Evolutionary conservation across 2,113 vertebrate species (phyloP).

Genomic region (human (Homo sapiens)): DNA sequence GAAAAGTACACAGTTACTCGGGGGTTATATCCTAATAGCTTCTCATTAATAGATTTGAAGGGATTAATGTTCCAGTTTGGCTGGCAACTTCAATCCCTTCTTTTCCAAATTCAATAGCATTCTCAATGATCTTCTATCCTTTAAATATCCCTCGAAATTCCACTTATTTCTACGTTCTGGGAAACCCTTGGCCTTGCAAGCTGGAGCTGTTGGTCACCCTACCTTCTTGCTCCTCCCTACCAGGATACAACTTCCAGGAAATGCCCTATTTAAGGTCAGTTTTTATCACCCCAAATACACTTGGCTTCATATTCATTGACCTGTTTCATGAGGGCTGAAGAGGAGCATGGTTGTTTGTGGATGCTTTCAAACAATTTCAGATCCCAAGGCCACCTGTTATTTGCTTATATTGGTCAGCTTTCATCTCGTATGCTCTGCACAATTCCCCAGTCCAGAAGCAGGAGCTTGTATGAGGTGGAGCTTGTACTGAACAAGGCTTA

Average conservation of each 20-base stretch:
- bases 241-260: background rate
- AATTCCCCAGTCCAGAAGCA: background rate
- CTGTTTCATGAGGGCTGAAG: background rate
- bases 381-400: background rate
- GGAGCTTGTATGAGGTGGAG: no score
- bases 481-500: background rate
- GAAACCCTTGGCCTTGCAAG: background rate
- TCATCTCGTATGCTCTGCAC: no score
- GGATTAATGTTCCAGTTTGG: constrained; percentile 12
- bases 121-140: background rate
- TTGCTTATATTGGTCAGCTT: background rate
- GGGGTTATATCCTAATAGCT: background rate
- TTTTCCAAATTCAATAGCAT: background rate
- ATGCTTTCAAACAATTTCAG: background rate
- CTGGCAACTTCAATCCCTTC: background rate
- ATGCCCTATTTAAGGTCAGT: background rate
- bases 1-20: background rate
- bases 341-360: background rate
- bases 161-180: background rate
- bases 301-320: background rate
- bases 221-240: background rate
- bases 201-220: background rate
- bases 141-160: constrained; percentile 10
- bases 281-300: background rate
- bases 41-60: constrained; percentile 10